A percentile compares a stretch with the other conserved stretches of the same genome.
These are phyloP conservation scores for Zaprionus kolodkinae DNA, from an alignment of 1,140 invertebrate genomes.

Conservation along the genomic window DNA sequence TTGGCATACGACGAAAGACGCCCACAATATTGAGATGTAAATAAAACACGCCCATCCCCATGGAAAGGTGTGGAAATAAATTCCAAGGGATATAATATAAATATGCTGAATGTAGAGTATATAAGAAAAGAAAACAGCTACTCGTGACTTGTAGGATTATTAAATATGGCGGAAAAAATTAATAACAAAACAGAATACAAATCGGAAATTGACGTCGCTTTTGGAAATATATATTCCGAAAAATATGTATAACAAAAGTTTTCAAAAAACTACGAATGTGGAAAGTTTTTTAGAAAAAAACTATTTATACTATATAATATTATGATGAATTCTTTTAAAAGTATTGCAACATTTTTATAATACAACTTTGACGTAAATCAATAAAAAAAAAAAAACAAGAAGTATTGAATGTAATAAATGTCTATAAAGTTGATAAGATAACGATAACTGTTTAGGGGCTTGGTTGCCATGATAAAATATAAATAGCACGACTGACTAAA, in stretches of 20 bases:
- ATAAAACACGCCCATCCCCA: conserved; percentile 34
- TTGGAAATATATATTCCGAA: conserved; percentile 6
- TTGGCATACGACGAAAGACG: conserved; percentile 17
- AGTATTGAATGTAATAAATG: conserved; percentile 1
- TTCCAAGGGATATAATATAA: conserved; percentile 16
- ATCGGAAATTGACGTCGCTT: not conserved
- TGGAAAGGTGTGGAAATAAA: conserved; percentile 10
- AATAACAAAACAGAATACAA: not conserved
- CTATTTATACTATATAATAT: not conserved
- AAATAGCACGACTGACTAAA: conserved; percentile 1
- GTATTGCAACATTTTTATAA: not conserved
- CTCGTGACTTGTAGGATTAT: conserved; percentile 4
- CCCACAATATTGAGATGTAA: conserved; percentile 38
- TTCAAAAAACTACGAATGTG: not conserved
- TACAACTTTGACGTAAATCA: not conserved
- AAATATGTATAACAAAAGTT: not conserved
- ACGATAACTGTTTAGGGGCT: conserved; percentile 30
- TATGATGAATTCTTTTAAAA: not conserved
- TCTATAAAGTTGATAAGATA: conserved; percentile 30
- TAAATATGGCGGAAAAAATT: not conserved
- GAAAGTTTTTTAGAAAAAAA: not conserved
- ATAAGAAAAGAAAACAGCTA: conserved; percentile 7
- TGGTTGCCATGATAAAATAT: conserved; percentile 15
- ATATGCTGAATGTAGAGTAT: not conserved
- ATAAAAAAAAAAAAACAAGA: not conserved